Evolutionary conservation across 2,888 invertebrate species (phyloP).

Genomic region (Branchipolynoe longqiensis): DNA sequence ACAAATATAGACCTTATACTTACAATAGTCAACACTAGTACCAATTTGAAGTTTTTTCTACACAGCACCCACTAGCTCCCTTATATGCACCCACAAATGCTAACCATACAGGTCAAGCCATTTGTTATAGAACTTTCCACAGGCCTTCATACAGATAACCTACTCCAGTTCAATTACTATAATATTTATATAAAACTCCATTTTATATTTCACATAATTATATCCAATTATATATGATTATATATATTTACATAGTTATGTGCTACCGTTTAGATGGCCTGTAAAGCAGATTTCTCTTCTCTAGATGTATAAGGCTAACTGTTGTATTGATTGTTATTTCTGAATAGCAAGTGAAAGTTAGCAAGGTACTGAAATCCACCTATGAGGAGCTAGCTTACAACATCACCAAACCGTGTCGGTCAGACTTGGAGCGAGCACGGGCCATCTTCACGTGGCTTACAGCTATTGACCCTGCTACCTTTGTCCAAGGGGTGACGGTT

Average conservation of each 20-base stretch:
- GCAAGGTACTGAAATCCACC: not conserved
- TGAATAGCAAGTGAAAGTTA: not conserved
- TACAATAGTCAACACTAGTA: no score
- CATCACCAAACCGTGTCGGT: not conserved
- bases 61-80: no score
- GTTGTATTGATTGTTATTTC: not conserved
- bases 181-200: no score
- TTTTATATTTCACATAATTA: no score
- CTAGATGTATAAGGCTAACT: not conserved
- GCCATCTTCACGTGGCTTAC: constrained; percentile 78
- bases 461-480: constrained; percentile 75
- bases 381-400: constrained; percentile 27
- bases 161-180: no score
- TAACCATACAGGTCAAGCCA: no score
- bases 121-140: no score
- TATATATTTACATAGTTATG: not conserved
- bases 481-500: constrained; percentile 70
- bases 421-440: constrained; percentile 65
- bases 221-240: not conserved
- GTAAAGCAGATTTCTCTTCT: not conserved
- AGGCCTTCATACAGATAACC: no score
- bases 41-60: no score
- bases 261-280: not conserved
- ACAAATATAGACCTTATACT: no score
- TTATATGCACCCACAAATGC: no score